Conservation (phyloP, 2,888 invertebrate genomes). For the Cyclophora albipunctata region DNA sequence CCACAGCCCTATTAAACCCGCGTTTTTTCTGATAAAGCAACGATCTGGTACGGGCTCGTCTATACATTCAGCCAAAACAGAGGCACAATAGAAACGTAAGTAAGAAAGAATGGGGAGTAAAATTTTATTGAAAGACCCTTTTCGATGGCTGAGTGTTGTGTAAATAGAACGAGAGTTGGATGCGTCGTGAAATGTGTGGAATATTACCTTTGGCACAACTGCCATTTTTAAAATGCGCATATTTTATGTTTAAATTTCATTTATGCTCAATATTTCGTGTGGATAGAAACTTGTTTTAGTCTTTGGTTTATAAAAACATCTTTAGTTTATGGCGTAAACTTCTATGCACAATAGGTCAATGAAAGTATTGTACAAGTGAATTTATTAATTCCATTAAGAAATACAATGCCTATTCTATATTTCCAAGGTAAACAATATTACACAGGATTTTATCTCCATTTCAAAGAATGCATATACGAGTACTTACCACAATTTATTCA, state of each 20-base stretch:
- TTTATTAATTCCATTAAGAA: too few species aligned
- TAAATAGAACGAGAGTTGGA: constrained; percentile 61
- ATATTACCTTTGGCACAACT: constrained; percentile 37
- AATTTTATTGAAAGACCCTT: constrained; percentile 74
- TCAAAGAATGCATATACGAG: too few species aligned
- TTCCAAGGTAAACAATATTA: too few species aligned
- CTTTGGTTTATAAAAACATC: too few species aligned
- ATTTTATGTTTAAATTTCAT: background rate
- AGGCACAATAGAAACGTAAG: constrained; percentile 50
- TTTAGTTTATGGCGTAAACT: too few species aligned
- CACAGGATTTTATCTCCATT: too few species aligned
- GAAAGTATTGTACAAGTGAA: too few species aligned
- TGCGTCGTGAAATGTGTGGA: constrained; percentile 55
- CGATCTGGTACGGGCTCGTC: constrained; percentile 24
- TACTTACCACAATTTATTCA: too few species aligned
- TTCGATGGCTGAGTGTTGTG: constrained; percentile 67
- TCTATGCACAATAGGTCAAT: too few species aligned
- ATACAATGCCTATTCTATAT: too few species aligned
- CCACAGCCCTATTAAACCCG: constrained; percentile 19
- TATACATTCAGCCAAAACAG: constrained; percentile 51
- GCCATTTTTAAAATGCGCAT: background rate
- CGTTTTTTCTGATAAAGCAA: constrained; percentile 24
- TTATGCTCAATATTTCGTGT: too few species aligned
- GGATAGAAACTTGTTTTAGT: too few species aligned
- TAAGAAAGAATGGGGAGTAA: constrained; percentile 68